phyloP scores from a whole-genome alignment of 2,888 invertebrate species.

The Siphonodentalium dalli region DNA sequence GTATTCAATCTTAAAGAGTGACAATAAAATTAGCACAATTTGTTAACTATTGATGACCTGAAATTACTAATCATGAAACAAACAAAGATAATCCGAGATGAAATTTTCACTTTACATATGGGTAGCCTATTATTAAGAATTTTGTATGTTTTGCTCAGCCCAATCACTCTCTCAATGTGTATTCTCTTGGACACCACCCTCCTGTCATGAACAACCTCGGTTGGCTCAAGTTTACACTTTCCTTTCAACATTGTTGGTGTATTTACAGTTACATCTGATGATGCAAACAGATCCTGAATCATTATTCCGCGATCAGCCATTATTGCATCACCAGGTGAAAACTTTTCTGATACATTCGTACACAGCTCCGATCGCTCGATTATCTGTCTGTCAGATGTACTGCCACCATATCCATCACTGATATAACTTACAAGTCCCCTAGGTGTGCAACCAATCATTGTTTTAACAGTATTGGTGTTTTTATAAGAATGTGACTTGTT shows the following conservation, averaged over 20 bases:
- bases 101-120: too few species aligned
- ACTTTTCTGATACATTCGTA: too few species aligned
- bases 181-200: constrained; percentile 20
- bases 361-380: constrained; percentile 24
- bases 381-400: constrained; percentile 30
- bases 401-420: constrained; percentile 24
- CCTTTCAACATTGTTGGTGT: constrained; percentile 33
- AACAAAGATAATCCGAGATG: too few species aligned
- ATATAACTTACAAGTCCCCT: constrained; percentile 26
- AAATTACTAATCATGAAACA: too few species aligned
- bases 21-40: too few species aligned
- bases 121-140: too few species aligned
- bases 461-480: constrained; percentile 34
- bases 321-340: constrained; percentile 23
- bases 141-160: constrained; percentile 21
- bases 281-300: constrained; percentile 35
- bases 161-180: constrained; percentile 28
- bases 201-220: constrained; percentile 26
- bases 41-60: too few species aligned
- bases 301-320: constrained; percentile 36
- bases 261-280: constrained; percentile 27
- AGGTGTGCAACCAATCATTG: constrained; percentile 27
- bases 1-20: too few species aligned
- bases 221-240: constrained; percentile 29
- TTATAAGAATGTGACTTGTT: constrained; percentile 33